Evolutionary conservation across 2,113 vertebrate species (phyloP).

Genomic region (Platichthys flesus): DNA sequence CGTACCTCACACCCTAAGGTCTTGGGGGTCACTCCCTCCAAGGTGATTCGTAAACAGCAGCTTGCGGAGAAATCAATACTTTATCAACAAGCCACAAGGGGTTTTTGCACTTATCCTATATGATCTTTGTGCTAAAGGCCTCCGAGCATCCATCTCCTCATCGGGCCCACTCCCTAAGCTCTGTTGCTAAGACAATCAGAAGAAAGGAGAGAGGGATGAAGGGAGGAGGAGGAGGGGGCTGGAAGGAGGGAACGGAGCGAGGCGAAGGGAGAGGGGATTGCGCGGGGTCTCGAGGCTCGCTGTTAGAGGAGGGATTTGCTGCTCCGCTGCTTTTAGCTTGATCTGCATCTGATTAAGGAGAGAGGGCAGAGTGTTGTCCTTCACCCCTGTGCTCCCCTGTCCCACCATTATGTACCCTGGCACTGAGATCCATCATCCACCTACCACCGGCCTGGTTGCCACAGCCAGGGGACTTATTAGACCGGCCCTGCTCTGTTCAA

Average conservation of each 20-base stretch:
- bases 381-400: constrained; percentile 93
- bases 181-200: constrained; percentile 84
- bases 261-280: constrained; percentile 62
- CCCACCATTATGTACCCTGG: constrained; percentile 81
- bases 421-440: constrained; percentile 83
- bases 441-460: constrained; percentile 71
- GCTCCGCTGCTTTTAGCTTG: constrained; percentile 95
- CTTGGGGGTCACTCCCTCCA: constrained; percentile 95
- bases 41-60: constrained; percentile 97
- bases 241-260: constrained; percentile 37
- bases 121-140: constrained; percentile 98
- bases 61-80: constrained; percentile 94
- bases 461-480: constrained; percentile 81
- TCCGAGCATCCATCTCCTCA: constrained; percentile 83
- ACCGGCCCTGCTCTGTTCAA: constrained; percentile 59
- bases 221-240: constrained; percentile 33
- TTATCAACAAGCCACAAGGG: constrained; percentile 98
- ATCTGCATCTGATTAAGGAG: constrained; percentile 96
- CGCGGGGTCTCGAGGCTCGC: constrained; percentile 68
- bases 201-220: constrained; percentile 78
- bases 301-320: constrained; percentile 94
- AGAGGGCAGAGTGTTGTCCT: constrained; percentile 92
- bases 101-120: constrained; percentile 97
- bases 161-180: constrained; percentile 69
- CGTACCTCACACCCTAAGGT: constrained; percentile 88